A percentile compares a stretch with the other conserved stretches of the same genome.
These are phyloP conservation scores for Crotophaga sulcirostris DNA, from an alignment of 2,113 vertebrate species.

Conservation along the genomic window DNA sequence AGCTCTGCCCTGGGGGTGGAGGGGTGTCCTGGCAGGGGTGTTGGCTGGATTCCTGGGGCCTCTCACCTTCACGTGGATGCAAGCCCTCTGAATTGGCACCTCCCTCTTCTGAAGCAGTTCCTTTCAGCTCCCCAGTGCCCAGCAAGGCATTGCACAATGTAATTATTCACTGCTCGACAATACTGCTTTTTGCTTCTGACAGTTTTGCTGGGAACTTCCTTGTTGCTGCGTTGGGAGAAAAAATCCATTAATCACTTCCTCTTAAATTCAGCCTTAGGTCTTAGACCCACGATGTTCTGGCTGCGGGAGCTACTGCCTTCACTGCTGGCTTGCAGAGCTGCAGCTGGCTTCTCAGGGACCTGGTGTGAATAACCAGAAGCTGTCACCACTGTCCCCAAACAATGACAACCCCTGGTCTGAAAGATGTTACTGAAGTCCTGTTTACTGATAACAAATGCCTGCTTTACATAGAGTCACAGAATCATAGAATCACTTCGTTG, in stretches of 20 bases:
- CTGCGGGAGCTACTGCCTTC: neutral
- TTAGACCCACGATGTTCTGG: neutral
- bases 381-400: neutral
- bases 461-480: neutral
- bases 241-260: neutral
- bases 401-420: neutral
- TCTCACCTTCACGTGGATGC: neutral
- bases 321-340: neutral
- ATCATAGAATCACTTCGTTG: too few relatives aligned
- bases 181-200: neutral
- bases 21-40: neutral
- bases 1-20: neutral
- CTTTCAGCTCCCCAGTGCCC: neutral
- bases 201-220: constrained; percentile 9
- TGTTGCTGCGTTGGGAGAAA: neutral
- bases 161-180: neutral
- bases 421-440: neutral
- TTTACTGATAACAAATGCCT: neutral
- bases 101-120: neutral
- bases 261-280: neutral
- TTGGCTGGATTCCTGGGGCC: neutral
- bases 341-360: neutral
- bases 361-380: neutral
- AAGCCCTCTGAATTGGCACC: neutral
- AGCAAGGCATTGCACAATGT: neutral